A percentile compares a stretch with the other conserved stretches of the same genome.
phyloP scores from a whole-genome alignment of 2,113 vertebrate genomes.

The cat (Felis catus) region F.catus_Fca126_mat1.0 CM031421.1:27218001-27218500 shows the following conservation, averaged over 20 bases:
- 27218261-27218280: background rate
- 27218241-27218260: too few species aligned
- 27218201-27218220: background rate
- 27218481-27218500: background rate
- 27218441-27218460: background rate
- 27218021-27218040: background rate
- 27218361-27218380: background rate
- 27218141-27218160: conserved; percentile 56
- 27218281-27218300: rapidly evolving
- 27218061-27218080: conserved; percentile 48
- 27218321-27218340: background rate
- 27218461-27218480: background rate
- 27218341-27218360: background rate
- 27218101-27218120: conserved; percentile 55
- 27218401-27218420: background rate
- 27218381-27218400: background rate
- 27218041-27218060: conserved; percentile 27
- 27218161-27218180: conserved; percentile 3
- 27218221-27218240: background rate
- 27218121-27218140: conserved; percentile 42
- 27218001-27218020: background rate
- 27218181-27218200: background rate
- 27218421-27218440: background rate
- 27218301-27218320: background rate
- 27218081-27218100: conserved; percentile 24